Evolutionary conservation across 30 jellyfish, hydroid and myxozoan genomes (phyloP), one percentile per base, ranked within the genome.

Genomic region (Chrysaora quinquecirrha): DNA sequence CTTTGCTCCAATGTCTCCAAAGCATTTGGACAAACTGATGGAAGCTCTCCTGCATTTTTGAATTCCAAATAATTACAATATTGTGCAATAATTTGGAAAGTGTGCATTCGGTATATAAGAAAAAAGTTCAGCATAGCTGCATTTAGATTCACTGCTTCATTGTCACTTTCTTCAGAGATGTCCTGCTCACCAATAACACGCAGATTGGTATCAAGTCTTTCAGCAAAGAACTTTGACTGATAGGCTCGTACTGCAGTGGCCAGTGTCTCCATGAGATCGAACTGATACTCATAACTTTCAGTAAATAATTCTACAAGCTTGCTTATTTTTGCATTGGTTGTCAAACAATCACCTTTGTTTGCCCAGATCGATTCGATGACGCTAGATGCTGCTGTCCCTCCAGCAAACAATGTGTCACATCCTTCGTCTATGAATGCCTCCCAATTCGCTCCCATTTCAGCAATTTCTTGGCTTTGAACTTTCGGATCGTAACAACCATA

Each of bases 221-320:
- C 64, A 21, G 83, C 76, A 23, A 30, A 47, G 69, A 67, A 71
- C 4, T 25, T 50, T 1, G 85, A 64, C 16, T 38, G 62, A 4
- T 47, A 61, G 4, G 93, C 71, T 34, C 93, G 38, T 27, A 73
- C 70, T 2, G 71, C 74, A 22, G 73, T 54, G 22, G 93, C 93
- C 7, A 82, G 78, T 27, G 93, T 48, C 86, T 82, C 93, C 80
- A 82, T 82, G 71, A 82, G 32, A n/a, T 82, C 93, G 69, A 82
- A 82, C 68, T 82, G 93, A 65, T 1, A 82, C 25, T 70, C 78
- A 33, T 82, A 82, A 2, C 68, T 82, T 34, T 82, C 93, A 1
- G 71, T 30, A 20, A 25, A 71, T 27, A 71, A 38, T 25, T 73
- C 81, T 56, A 82, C 52, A 85, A 82, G 48, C 25, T 24, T 28